A percentile compares a stretch with the other conserved stretches of the same genome.
Evolutionary conservation across 2,797 vertebrate species (phyloP).

Genomic region (Pampus argenteus): DNA sequence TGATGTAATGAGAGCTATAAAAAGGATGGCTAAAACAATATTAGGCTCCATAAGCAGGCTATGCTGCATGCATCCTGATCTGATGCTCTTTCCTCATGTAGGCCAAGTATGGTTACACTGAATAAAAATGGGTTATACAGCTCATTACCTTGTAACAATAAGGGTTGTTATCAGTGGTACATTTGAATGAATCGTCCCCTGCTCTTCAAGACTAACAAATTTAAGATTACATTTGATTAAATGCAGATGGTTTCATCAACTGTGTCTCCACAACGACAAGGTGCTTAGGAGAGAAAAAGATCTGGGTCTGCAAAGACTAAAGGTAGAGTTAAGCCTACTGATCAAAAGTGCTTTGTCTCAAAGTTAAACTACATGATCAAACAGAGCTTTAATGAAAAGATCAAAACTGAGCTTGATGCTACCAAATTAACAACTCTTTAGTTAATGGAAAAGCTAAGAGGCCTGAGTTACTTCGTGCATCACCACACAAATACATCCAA

Average conservation of each 20-base stretch:
- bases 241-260: slow-evolving; percentile 30
- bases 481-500: slow-evolving; percentile 2
- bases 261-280: background rate
- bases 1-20: slow-evolving; percentile 53
- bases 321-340: slow-evolving; percentile 11
- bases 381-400: slow-evolving; percentile 20
- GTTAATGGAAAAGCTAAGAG: slow-evolving; percentile 20
- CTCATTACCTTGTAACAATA: slow-evolving; percentile 47
- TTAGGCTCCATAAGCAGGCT: slow-evolving; percentile 27
- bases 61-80: slow-evolving; percentile 40
- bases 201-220: slow-evolving; percentile 21
- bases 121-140: slow-evolving; percentile 60
- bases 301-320: background rate
- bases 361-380: slow-evolving; percentile 36
- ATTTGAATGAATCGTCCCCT: slow-evolving; percentile 32
- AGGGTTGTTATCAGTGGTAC: slow-evolving; percentile 28
- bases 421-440: slow-evolving; percentile 29
- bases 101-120: slow-evolving; percentile 55
- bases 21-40: slow-evolving; percentile 51
- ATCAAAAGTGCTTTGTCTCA: background rate
- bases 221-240: slow-evolving; percentile 32
- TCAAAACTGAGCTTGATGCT: slow-evolving; percentile 19
- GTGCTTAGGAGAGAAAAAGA: slow-evolving; percentile 1
- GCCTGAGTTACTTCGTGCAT: slow-evolving; percentile 15
- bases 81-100: slow-evolving; percentile 46